phyloP scores from a whole-genome alignment of 1,140 invertebrate genomes.

The Temnothorax curvispinosus region DNA sequence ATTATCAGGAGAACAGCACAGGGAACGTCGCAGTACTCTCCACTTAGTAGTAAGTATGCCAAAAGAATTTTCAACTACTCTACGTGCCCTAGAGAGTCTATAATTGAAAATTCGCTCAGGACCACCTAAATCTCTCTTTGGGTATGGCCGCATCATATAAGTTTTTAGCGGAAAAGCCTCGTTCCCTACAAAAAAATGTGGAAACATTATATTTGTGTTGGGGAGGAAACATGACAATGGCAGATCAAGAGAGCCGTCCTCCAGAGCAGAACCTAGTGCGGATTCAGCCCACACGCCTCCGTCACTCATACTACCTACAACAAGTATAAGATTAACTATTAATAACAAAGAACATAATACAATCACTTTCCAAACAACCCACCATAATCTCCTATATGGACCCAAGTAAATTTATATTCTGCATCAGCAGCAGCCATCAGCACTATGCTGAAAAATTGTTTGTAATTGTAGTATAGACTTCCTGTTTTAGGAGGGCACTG shows the following conservation, averaged over 20 bases:
- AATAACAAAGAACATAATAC: background rate
- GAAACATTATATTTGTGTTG: background rate
- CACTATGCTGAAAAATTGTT: slow-evolving; percentile 13
- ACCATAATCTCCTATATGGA: slow-evolving; percentile 16
- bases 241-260: background rate
- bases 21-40: background rate
- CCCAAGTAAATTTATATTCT: slow-evolving; percentile 4
- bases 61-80: background rate
- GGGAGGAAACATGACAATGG: background rate
- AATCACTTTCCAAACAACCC: background rate
- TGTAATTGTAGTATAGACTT: background rate
- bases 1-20: background rate
- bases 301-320: background rate
- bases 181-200: background rate
- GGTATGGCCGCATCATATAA: background rate
- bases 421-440: background rate
- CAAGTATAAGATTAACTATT: background rate
- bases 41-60: background rate
- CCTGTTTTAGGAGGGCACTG: background rate
- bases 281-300: background rate
- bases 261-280: background rate
- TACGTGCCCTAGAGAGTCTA: background rate
- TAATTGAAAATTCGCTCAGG: background rate
- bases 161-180: background rate
- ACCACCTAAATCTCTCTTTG: background rate